A percentile compares a stretch with the other conserved stretches of the same genome.
Conservation (phyloP, 1,140 invertebrate species). For the Goniozus legneri region DNA sequence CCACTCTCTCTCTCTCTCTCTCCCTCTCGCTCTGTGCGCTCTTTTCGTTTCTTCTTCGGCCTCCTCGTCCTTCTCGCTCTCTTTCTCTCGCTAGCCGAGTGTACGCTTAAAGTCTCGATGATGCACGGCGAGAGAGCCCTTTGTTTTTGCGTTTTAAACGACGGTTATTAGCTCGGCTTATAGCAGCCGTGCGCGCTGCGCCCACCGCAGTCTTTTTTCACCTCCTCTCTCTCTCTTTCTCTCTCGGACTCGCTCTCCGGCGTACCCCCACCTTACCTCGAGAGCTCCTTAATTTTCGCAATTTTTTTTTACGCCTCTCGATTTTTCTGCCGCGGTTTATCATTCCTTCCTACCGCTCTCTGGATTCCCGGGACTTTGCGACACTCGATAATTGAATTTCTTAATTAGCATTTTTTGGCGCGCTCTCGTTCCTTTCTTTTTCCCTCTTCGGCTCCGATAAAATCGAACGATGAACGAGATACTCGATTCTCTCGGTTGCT, state of each 20-base stretch:
- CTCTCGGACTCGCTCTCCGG: constrained; percentile 14
- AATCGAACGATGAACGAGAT: no score
- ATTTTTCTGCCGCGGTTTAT: background rate
- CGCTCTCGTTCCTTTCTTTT: no score
- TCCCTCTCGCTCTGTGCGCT: background rate
- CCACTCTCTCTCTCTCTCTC: constrained; percentile 4
- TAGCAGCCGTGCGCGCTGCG: constrained; percentile 20
- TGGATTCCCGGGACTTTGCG: no score
- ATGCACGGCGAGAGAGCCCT: constrained; percentile 25
- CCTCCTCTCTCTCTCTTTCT: constrained; percentile 6
- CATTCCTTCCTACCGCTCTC: no score
- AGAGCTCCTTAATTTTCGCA: background rate
- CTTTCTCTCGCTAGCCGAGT: constrained; percentile 1
- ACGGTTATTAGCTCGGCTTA: constrained; percentile 44
- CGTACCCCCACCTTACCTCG: background rate
- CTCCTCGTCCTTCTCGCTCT: constrained; percentile 4
- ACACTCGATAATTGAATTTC: no score
- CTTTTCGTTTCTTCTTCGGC: constrained; percentile 11
- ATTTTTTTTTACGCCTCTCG: constrained; percentile 5
- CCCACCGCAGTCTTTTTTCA: background rate
- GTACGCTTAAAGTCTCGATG: constrained; percentile 11
- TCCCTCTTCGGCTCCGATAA: no score
- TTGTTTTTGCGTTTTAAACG: constrained; percentile 49
- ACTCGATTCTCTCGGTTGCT: no score
- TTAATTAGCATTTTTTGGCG: no score